phyloP scores from a whole-genome alignment of 2,113 vertebrate species.

The Cebidichthys violaceus region DNA sequence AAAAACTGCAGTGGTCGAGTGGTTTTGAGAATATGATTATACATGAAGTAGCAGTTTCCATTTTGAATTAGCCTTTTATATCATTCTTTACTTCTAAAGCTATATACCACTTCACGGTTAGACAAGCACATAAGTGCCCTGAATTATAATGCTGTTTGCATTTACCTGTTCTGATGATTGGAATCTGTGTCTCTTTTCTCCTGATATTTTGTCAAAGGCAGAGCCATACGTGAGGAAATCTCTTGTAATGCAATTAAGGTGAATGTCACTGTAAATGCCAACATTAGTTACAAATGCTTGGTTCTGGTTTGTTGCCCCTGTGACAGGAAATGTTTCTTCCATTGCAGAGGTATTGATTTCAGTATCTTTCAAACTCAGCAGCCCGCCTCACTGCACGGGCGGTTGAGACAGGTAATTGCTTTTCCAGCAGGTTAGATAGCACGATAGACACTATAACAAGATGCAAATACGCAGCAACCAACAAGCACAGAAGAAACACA shows the following conservation, averaged over 20 bases:
- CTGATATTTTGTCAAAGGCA: slow-evolving; percentile 37
- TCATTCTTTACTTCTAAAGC: not conserved
- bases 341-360: slow-evolving; percentile 69
- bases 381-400: slow-evolving; percentile 49
- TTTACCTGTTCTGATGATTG: slow-evolving; percentile 19
- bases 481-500: not conserved
- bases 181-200: slow-evolving; percentile 30
- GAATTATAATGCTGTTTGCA: slow-evolving; percentile 9
- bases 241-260: slow-evolving; percentile 59
- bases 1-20: not conserved
- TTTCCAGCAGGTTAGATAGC: slow-evolving; percentile 54
- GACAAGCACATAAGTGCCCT: slow-evolving; percentile 1
- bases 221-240: slow-evolving; percentile 22
- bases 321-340: slow-evolving; percentile 58
- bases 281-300: slow-evolving; percentile 44
- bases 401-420: slow-evolving; percentile 66
- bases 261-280: slow-evolving; percentile 66
- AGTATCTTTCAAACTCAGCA: slow-evolving; percentile 64
- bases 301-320: slow-evolving; percentile 44
- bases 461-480: slow-evolving; percentile 49
- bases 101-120: not conserved
- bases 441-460: slow-evolving; percentile 22
- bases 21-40: not conserved
- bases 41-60: not conserved
- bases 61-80: slow-evolving; percentile 11